A percentile compares a stretch with the other conserved stretches of the same genome.
These are phyloP conservation scores for Cherax destructor DNA, from an alignment of 1,140 invertebrate species.

Conservation along the genomic window DNA sequence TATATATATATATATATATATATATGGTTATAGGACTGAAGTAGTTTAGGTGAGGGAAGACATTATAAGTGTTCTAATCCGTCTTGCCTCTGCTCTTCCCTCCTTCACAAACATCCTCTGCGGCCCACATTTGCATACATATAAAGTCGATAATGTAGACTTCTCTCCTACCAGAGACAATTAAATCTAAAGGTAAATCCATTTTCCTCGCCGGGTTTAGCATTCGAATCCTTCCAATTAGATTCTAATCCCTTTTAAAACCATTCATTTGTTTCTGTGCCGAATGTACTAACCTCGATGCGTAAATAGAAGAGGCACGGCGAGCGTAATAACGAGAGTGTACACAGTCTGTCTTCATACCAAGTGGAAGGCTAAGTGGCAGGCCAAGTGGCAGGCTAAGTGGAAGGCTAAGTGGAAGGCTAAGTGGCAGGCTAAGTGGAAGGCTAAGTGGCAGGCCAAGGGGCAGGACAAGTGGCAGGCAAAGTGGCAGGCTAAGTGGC, in stretches of 20 bases:
- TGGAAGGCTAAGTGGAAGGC: too few species aligned
- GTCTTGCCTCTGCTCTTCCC: neutral
- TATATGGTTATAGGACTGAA: too few species aligned
- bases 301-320: neutral
- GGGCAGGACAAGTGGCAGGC: too few species aligned
- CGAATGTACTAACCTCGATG: neutral
- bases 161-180: conserved; percentile 34
- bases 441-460: too few species aligned
- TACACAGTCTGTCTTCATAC: too few species aligned
- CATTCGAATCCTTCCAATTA: conserved; percentile 56
- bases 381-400: too few species aligned
- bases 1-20: neutral
- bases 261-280: conserved; percentile 1
- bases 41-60: too few species aligned
- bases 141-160: conserved; percentile 45
- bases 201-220: conserved; percentile 55
- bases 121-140: conserved; percentile 45
- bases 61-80: too few species aligned
- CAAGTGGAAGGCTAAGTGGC: too few species aligned
- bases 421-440: too few species aligned
- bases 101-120: neutral
- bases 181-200: conserved; percentile 53
- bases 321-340: too few species aligned
- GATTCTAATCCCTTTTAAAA: conserved; percentile 48
- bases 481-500: too few species aligned